phyloP scores from a whole-genome alignment of 2,888 invertebrate genomes.

The Brassicogethes aeneus region DNA sequence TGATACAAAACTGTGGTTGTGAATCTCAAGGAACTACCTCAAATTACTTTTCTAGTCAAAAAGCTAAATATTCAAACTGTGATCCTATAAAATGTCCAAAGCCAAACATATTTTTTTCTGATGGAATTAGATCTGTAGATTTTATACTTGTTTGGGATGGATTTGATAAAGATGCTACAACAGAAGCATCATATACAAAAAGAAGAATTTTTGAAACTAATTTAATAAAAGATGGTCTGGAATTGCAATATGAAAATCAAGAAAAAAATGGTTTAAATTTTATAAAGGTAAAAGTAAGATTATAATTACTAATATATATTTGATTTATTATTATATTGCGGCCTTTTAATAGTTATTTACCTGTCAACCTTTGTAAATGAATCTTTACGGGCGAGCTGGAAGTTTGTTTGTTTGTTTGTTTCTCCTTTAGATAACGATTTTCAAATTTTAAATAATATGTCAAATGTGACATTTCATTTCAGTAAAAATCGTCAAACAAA shows the following conservation, averaged over 20 bases:
- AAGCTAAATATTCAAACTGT: too few relatives aligned
- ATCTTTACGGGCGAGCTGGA: too few relatives aligned
- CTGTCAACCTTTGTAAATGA: too few relatives aligned
- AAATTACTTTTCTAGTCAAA: too few relatives aligned
- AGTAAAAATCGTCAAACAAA: too few relatives aligned
- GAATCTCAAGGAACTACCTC: too few relatives aligned
- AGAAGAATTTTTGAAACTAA: conserved; percentile 61
- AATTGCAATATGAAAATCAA: conserved; percentile 61
- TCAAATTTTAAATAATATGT: too few relatives aligned
- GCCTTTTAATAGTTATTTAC: conserved; percentile 1
- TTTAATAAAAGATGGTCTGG: conserved; percentile 62
- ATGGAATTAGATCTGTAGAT: conserved; percentile 64
- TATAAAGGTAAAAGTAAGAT: conserved; percentile 58
- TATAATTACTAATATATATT: conserved; percentile 2
- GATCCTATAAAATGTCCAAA: conserved; percentile 32
- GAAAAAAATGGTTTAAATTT: conserved; percentile 64
- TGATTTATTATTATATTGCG: conserved; percentile 5
- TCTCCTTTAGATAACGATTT: too few relatives aligned
- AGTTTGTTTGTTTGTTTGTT: too few relatives aligned
- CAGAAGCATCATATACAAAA: conserved; percentile 39
- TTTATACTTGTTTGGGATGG: conserved; percentile 72
- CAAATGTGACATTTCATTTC: too few relatives aligned
- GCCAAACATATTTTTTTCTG: conserved; percentile 58
- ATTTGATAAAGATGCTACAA: conserved; percentile 43
- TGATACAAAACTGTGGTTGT: too few relatives aligned